phyloP scores from a whole-genome alignment of 2,797 vertebrate genomes.

The Acropternis orthonyx region DNA sequence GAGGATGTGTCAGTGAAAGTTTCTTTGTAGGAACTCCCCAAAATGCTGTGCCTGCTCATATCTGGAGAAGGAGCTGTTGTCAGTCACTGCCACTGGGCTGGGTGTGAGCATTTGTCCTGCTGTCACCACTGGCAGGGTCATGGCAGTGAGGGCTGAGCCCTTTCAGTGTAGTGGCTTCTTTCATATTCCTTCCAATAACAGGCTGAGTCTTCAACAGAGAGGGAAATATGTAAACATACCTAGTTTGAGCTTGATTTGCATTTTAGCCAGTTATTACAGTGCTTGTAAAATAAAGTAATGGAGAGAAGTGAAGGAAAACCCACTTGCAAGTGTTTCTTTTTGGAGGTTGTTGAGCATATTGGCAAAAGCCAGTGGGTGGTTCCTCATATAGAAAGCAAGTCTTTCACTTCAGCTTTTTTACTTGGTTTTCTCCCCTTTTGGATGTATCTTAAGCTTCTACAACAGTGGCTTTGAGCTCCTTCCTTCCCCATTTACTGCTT shows the following conservation, averaged over 20 bases:
- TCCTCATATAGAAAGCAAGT: neutral
- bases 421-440: fast-evolving
- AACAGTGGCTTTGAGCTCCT: neutral
- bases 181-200: neutral
- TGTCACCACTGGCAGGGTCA: neutral
- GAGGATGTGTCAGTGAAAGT: neutral
- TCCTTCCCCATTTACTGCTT: neutral
- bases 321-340: neutral
- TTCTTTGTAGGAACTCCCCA: neutral
- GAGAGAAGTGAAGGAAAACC: neutral
- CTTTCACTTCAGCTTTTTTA: neutral
- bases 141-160: neutral
- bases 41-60: neutral
- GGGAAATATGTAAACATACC: neutral
- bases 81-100: neutral
- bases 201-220: neutral
- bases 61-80: neutral
- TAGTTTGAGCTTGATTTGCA: neutral
- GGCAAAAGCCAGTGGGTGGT: neutral
- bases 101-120: neutral
- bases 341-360: neutral
- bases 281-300: neutral
- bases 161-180: neutral
- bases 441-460: neutral
- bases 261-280: neutral